Conservation (phyloP, 2,113 vertebrate genomes). For the Chloropsis cyanopogon region DNA sequence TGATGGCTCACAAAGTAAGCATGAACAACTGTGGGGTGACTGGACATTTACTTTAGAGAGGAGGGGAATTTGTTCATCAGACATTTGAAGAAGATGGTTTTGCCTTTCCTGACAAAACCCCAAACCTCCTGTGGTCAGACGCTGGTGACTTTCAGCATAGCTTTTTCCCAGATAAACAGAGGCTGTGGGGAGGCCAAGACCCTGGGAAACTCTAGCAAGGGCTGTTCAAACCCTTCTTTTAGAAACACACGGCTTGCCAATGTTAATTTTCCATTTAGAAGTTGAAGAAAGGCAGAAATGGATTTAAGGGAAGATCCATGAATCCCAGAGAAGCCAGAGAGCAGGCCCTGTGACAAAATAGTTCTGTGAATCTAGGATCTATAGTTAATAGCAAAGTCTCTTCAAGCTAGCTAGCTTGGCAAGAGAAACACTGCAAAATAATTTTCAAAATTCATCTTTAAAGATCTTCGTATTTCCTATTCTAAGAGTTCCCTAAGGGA, state of each 20-base stretch:
- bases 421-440: neutral
- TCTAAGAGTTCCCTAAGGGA: neutral
- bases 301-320: neutral
- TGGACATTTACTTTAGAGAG: neutral
- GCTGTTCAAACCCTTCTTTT: constrained; percentile 4
- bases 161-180: constrained; percentile 38
- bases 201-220: neutral
- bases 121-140: neutral
- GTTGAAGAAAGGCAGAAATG: neutral
- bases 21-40: neutral
- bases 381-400: neutral
- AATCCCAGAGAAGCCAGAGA: neutral
- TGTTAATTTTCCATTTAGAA: neutral
- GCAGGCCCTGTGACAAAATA: neutral
- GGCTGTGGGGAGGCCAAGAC: neutral
- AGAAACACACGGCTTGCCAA: neutral
- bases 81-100: neutral
- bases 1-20: constrained; percentile 53
- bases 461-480: neutral
- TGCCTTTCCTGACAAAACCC: neutral
- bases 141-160: neutral
- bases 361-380: neutral
- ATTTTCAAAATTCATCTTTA: neutral
- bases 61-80: neutral
- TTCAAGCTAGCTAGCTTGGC: neutral